Evolutionary conservation across 2,888 invertebrate genomes (phyloP).

Genomic region (Hipparchia semele): DNA sequence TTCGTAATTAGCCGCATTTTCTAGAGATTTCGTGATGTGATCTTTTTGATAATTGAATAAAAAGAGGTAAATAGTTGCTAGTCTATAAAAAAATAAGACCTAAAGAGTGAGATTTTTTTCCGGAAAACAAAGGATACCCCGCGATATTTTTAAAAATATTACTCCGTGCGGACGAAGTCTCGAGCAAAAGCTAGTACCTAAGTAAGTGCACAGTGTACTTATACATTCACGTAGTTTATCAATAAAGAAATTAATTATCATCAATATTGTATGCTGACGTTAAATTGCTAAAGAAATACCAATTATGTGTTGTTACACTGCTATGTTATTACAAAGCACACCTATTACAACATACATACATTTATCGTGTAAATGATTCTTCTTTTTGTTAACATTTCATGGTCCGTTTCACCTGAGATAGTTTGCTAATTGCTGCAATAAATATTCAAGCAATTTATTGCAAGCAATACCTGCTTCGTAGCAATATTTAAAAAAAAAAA

Average conservation of each 20-base stretch:
- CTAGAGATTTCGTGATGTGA: no score
- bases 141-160: no score
- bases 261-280: slow-evolving; percentile 44
- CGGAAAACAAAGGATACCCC: no score
- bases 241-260: slow-evolving; percentile 8
- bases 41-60: no score
- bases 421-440: slow-evolving; percentile 38
- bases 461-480: not conserved
- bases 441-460: slow-evolving; percentile 23
- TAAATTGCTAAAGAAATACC: slow-evolving; percentile 53
- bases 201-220: not conserved
- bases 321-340: slow-evolving; percentile 23
- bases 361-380: slow-evolving; percentile 54
- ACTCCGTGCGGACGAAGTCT: no score
- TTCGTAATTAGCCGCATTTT: no score
- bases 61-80: no score
- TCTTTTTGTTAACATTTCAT: slow-evolving; percentile 60
- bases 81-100: no score
- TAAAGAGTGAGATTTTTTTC: no score
- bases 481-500: not conserved
- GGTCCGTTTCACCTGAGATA: slow-evolving; percentile 54
- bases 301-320: slow-evolving; percentile 17
- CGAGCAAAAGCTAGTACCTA: not conserved
- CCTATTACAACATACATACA: slow-evolving; percentile 35
- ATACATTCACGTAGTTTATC: not conserved